Evolutionary conservation across 2,113 vertebrate genomes (phyloP).

Genomic region (Oncorhynchus gorbuscha): DNA sequence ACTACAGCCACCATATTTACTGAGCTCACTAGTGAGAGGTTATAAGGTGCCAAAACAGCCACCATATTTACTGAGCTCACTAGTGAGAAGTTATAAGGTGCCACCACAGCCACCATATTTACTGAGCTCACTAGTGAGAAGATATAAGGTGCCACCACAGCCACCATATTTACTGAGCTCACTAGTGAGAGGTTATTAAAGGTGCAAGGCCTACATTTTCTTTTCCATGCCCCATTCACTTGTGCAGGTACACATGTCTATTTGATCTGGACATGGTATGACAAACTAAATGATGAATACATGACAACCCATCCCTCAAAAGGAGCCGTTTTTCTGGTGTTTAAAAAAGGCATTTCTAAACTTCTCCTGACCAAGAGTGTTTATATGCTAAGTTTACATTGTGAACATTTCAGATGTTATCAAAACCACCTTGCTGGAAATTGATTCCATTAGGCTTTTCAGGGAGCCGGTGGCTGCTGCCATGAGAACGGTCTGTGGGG

Average conservation of each 20-base stretch:
- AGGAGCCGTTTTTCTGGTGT: slow-evolving; percentile 39
- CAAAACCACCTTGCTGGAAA: slow-evolving; percentile 53
- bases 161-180: slow-evolving; percentile 21
- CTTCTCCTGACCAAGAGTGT: slow-evolving; percentile 61
- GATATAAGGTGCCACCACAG: no score
- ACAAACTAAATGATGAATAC: slow-evolving; percentile 47
- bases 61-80: no score
- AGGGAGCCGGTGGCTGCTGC: neutral
- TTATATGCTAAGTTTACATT: slow-evolving; percentile 60
- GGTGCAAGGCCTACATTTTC: slow-evolving; percentile 34
- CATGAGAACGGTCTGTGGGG: neutral
- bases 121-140: no score
- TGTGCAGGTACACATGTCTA: slow-evolving; percentile 35
- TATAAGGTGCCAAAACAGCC: no score
- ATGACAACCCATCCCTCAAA: slow-evolving; percentile 44
- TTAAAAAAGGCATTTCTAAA: slow-evolving; percentile 64
- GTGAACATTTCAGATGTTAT: slow-evolving; percentile 64
- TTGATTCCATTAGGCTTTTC: slow-evolving; percentile 52
- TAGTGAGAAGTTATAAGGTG: no score
- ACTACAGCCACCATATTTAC: no score
- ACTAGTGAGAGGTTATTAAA: slow-evolving; percentile 63
- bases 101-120: no score
- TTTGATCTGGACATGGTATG: slow-evolving; percentile 33
- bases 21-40: no score
- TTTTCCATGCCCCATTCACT: slow-evolving; percentile 50